Evolutionary conservation across 2,888 invertebrate species (phyloP), one percentile per base, ranked within the genome.

Genomic region (Agrochola macilenta): DNA sequence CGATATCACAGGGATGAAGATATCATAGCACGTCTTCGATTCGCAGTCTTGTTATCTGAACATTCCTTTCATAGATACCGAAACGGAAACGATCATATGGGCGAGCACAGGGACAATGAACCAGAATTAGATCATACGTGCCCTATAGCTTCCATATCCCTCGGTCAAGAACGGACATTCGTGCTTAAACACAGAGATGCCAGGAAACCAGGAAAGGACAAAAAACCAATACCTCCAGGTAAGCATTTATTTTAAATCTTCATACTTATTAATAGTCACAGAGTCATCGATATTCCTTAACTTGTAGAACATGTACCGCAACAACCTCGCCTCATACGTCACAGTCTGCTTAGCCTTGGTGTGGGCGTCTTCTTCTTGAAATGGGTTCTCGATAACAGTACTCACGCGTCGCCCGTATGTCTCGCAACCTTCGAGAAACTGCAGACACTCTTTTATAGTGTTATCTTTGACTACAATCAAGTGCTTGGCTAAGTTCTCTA

Each of bases 361-460:
- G 80, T 98, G 97, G 1, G 97, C 96, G 79, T 97, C 97, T 87
- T 97, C 97, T 84, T 97, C 97, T 91, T 98, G 98, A 88, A 99
- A 97, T 5, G 98, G 98, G 81, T 98, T 98, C 90, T 99, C 99
- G 69, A 98, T 98, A 17, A 98, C 97, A 0, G 99, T 98, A 90
- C 98, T 98, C 26, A 99, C 98, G 84, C 98, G 98, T 89, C 98
- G 97, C 2, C 99, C 99, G 93, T 99, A 98, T 84, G 98, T 94
- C 89, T 99, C 99, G 93, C 99, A 99, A 88, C 98, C 98, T 92
- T 99, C 99, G 73, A 99, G 97, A 95, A 99, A 99, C 87, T 98
- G 97, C 79, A 99, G 97, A 90, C 99, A 99, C 91, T 99, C 99
- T 88, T 98, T 98, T 79, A 99, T 97, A 49, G 99, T 98, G 43